Conservation (phyloP, 2,113 vertebrate species). For the Varanus salvator region DNA sequence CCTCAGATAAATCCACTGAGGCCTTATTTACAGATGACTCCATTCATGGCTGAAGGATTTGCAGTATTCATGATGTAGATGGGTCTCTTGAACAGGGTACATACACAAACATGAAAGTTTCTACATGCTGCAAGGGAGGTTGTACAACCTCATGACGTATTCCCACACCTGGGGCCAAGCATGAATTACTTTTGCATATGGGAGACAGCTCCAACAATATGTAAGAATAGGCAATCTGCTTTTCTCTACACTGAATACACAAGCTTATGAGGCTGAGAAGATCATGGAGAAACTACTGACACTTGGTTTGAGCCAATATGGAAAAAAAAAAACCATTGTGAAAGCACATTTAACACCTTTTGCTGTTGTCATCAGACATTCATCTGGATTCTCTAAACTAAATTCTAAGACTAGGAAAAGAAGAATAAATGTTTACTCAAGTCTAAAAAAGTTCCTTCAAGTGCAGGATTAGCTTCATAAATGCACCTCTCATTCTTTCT, state of each 20-base stretch:
- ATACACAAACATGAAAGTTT: neutral
- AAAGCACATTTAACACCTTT: neutral
- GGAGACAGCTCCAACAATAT: neutral
- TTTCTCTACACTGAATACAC: neutral
- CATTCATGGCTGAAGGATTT: neutral
- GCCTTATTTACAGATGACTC: neutral
- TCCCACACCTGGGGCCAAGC: neutral
- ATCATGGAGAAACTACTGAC: neutral
- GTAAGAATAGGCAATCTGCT: neutral
- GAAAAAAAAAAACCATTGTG: neutral
- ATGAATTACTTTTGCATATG: neutral
- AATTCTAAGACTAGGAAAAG: neutral
- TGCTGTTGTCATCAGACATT: too few relatives aligned
- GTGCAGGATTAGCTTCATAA: neutral
- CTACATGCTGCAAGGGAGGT: neutral
- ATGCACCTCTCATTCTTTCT: neutral
- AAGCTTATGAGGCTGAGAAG: neutral
- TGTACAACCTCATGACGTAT: neutral
- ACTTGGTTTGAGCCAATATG: neutral
- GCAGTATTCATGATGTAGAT: neutral
- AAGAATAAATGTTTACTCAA: neutral
- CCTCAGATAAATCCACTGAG: neutral
- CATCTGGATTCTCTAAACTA: neutral
- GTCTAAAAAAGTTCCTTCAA: neutral
- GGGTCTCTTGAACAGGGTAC: too few relatives aligned